Base-by-base conservation (phyloP, 1,140 invertebrate genomes). In the Himalopsyche phryganea region DNA sequence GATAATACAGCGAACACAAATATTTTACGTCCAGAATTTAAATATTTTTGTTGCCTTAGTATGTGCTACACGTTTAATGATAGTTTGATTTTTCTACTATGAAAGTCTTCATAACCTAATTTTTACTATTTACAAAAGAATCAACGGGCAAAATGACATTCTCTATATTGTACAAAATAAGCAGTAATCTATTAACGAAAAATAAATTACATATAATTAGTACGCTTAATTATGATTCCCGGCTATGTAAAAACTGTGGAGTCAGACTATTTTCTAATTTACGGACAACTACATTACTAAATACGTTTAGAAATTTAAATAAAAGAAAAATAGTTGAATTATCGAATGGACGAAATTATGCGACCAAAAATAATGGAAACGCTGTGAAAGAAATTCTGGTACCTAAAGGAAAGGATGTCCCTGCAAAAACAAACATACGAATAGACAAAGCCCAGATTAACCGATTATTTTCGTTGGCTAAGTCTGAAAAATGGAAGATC, bases 401-500 rank as follows among this genome's bases (percentile, higher is more conserved):
- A n/a, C n/a, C n/a, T n/a, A n/a, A n/a, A 28, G 23, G 23, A 5
- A 28, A 28, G 9, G 23, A 28, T 28, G 9, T 28, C 23, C 23
- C 23, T 15, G 66, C 70, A 2, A 70, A 71, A 53, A 73, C 73
- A 18, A 74, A 69, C 57, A 62, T 68, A 18, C 74, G 77, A 64
- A 72, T 82, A 67, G 81, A 75, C 59, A 72, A 70, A 36, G 80
- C 83, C 0, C 85, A 88, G 56, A 58, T 88, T 13, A 80, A 70
- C 46, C 77, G 83, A 61, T 68, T 91, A 14, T 72, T 90, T 47
- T 67, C 72, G 10, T 69, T 91, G 54, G 85, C 87, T 1, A 82
- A 79, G 62, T 83, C 85, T 7, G 87, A 90, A 68, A 89, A 87
- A 80, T 87, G 84, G 84, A 83, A 79, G 58, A 70, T 87, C 32